Evolutionary conservation across 2,888 invertebrate species (phyloP), one percentile per base, ranked within the genome.

Genomic region (Dastarcus helophoroides): DNA sequence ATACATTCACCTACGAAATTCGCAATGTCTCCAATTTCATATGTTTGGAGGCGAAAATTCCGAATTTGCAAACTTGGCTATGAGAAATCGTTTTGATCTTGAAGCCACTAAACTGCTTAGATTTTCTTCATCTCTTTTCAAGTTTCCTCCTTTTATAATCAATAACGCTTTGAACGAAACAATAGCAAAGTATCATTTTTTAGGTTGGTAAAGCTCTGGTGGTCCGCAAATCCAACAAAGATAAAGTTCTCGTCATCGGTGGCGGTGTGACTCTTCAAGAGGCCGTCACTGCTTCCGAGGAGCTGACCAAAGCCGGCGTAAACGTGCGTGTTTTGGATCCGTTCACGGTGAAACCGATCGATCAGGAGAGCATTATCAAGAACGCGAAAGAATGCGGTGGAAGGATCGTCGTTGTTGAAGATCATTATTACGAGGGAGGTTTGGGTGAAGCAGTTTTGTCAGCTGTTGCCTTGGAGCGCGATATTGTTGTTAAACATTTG

Each of bases 371-470:
- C 2, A 76, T 99, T 22, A 58, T 80, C 22, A 64, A 68, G 29
- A 76, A 88, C 58, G 94, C 90, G 2, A 68, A 69, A 38, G 79
- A 79, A 31, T 79, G 73, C 32, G 82, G 81, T 4, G 91, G 91
- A 2, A 68, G 76, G 6, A 73, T 98, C 32, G 59, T 98, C 28
- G 90, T 91, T 17, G 91, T 95, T 0, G 98, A 98, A 62, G 98
- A 98, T 60, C 98, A 98, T 63, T 98, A 98, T 60, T 76, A 82
- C 41, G 86, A 86, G 60, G 94, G 98, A 39, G 98, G 98, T 29
- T 56, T 98, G 32, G 98, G 98, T 37, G 97, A 98, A 58, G 94
- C 97, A 10, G 95, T 97, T 5, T 58, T 80, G 8, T 76, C 82
- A 0, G 89, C 84, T 4, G 68, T 93, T 35, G 75, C 85, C 2